phyloP scores from a whole-genome alignment of 2,888 invertebrate genomes.

The Auanema freiburgensis region DNA sequence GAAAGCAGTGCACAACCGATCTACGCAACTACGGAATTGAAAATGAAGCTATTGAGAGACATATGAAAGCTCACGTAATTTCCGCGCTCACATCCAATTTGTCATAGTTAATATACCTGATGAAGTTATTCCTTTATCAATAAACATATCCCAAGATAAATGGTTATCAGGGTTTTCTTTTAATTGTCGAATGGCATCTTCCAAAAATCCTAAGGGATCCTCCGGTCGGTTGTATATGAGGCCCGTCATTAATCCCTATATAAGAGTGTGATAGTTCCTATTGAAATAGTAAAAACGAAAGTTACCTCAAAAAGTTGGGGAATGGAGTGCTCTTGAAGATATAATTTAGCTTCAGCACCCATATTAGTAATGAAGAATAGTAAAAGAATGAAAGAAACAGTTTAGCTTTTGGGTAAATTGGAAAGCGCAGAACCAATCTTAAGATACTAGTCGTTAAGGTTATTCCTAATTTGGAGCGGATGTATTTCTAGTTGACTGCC shows the following conservation, averaged over 20 bases:
- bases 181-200: slow-evolving; percentile 43
- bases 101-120: slow-evolving; percentile 7
- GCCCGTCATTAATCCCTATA: slow-evolving; percentile 69
- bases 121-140: slow-evolving; percentile 20
- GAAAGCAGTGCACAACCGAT: no score
- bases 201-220: slow-evolving; percentile 65
- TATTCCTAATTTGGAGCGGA: no score
- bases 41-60: no score
- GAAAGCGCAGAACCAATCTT: no score
- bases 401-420: no score
- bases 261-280: slow-evolving; percentile 16
- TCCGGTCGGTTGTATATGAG: slow-evolving; percentile 68
- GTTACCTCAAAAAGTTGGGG: slow-evolving; percentile 69
- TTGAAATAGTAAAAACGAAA: not conserved
- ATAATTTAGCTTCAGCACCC: slow-evolving; percentile 67
- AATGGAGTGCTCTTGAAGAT: slow-evolving; percentile 67
- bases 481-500: no score
- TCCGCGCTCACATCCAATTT: no score
- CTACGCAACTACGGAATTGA: no score
- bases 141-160: slow-evolving; percentile 47
- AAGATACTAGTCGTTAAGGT: no score
- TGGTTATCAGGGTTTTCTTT: slow-evolving; percentile 24
- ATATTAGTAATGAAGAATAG: slow-evolving; percentile 33
- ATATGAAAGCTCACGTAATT: no score
- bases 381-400: not conserved